Conservation (phyloP, 2,888 invertebrate species). For the Diarsia dahlii region DNA sequence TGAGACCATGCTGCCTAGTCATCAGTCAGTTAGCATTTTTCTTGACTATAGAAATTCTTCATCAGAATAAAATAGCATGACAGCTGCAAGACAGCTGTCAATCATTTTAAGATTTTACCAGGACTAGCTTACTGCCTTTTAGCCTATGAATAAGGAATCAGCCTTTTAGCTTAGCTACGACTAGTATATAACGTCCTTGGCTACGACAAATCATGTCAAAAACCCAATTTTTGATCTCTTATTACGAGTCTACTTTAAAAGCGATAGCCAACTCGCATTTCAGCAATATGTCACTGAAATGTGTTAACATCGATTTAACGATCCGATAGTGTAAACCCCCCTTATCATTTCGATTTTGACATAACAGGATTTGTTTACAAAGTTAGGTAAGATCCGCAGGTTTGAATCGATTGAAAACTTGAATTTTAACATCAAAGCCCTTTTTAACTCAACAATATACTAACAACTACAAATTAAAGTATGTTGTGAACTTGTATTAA, state of each 20-base stretch:
- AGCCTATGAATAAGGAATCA: too few species aligned
- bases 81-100: conserved; percentile 4
- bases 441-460: neutral
- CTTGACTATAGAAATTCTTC: too few species aligned
- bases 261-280: too few species aligned
- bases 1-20: too few species aligned
- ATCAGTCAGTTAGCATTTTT: too few species aligned
- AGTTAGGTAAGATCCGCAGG: neutral
- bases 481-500: too few species aligned
- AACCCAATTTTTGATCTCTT: too few species aligned
- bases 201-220: too few species aligned
- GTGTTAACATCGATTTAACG: neutral
- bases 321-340: neutral
- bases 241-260: too few species aligned
- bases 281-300: neutral
- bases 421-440: neutral
- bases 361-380: conserved; percentile 6
- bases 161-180: too few species aligned
- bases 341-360: conserved; percentile 9
- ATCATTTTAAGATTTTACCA: neutral
- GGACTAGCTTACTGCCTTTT: neutral
- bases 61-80: too few species aligned
- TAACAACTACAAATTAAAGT: neutral
- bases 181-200: too few species aligned
- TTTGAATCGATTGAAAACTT: neutral